A percentile compares a stretch with the other conserved stretches of the same genome.
These are phyloP conservation scores for Poecilia velifera DNA, from an alignment of 2,797 vertebrate species.

Conservation along the genomic window DNA sequence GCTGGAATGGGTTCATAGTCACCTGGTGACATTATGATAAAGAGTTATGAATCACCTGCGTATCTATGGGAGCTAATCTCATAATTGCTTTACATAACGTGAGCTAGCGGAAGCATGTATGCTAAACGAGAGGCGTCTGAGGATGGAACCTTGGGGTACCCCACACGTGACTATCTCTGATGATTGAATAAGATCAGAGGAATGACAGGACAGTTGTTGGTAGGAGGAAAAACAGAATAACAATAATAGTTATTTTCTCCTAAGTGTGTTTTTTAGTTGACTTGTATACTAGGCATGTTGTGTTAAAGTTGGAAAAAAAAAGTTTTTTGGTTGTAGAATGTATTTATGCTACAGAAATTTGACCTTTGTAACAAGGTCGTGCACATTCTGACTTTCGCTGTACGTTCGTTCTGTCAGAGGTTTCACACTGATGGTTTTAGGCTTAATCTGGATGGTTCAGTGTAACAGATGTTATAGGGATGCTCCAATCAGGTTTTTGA, in stretches of 20 bases:
- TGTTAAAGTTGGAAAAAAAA: neutral
- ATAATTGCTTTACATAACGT: neutral
- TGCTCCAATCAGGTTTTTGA: too few relatives aligned
- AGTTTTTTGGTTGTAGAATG: neutral
- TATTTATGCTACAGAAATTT: neutral
- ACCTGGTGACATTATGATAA: neutral
- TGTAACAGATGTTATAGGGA: neutral
- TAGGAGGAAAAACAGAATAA: too few relatives aligned
- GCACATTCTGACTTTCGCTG: neutral
- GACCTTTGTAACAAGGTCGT: neutral
- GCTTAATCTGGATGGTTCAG: neutral
- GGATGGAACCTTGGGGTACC: neutral
- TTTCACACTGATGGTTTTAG: neutral
- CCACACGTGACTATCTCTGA: neutral
- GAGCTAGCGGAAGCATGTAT: neutral
- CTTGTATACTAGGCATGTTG: neutral
- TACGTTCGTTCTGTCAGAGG: neutral
- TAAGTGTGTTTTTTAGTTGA: neutral
- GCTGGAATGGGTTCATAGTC: neutral
- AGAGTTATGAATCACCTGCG: neutral
- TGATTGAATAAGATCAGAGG: too few relatives aligned
- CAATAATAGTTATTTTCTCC: too few relatives aligned
- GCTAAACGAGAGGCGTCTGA: neutral
- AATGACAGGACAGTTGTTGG: too few relatives aligned
- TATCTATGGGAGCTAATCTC: neutral